Evolutionary conservation across 2,113 vertebrate species (phyloP).

Genomic region (Romanogobio albipinnatus): DNA sequence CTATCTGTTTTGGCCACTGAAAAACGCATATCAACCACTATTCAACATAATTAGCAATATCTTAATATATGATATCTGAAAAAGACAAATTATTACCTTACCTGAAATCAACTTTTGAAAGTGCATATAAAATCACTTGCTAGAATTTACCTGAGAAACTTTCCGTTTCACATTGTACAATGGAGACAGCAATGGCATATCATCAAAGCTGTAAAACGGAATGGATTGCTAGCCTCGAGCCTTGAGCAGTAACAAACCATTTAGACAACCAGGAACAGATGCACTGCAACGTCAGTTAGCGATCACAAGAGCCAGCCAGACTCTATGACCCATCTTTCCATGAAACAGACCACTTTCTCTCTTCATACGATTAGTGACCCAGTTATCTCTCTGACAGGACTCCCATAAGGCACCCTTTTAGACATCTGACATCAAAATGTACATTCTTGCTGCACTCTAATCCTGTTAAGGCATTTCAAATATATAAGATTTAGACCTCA

Average conservation of each 20-base stretch:
- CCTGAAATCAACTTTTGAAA: background rate
- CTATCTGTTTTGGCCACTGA: too few relatives aligned
- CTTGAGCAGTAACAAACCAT: background rate
- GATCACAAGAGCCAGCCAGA: slow-evolving; percentile 14
- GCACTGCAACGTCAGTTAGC: background rate
- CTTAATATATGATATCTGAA: background rate
- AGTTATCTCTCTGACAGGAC: background rate
- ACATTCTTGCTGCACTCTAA: background rate
- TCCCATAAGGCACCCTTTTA: background rate
- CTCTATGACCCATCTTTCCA: background rate
- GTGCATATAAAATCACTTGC: background rate
- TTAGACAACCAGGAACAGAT: slow-evolving; percentile 33
- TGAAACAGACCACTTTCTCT: slow-evolving; percentile 2
- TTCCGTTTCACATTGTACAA: background rate
- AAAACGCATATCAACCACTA: too few relatives aligned
- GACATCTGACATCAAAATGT: background rate
- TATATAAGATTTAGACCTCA: background rate
- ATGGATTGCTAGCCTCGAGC: background rate
- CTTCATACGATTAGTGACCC: slow-evolving; percentile 17
- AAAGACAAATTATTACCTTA: background rate
- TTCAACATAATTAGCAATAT: background rate
- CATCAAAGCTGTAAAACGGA: slow-evolving; percentile 12
- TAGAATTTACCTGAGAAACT: background rate
- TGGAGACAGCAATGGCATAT: background rate
- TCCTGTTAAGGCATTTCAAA: background rate